Evolutionary conservation across 2,888 invertebrate genomes (phyloP), one percentile per base, ranked within the genome.

Genomic region (Gibbula magus): DNA sequence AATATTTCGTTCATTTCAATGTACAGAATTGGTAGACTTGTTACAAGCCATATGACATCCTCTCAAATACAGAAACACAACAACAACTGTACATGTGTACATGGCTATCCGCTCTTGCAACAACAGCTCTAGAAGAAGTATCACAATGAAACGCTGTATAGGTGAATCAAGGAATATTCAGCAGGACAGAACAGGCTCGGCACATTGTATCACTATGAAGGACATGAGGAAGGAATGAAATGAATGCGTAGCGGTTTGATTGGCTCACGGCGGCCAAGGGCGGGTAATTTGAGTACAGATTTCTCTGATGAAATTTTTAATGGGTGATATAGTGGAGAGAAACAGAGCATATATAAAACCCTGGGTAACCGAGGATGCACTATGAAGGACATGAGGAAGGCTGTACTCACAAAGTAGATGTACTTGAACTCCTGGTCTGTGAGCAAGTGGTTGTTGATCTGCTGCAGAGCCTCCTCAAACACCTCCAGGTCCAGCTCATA

Each of bases 401-500:
- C 16, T 61, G 77, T 56, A 86, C 92, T 85, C 85, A 92, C 92
- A 81, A 91, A 89, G 81, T 89, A 91, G 29, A 93, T 87, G 84
- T 89, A 92, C 82, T 91, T 87, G 80, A 91, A 89, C 79, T 92
- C 92, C 79, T 89, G 89, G 75, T 90, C 87, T 2, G 92, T 88
- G 13, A 93, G 80, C 8, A 92, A 87, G 45, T 91, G 88, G 54
- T 90, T 89, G 85, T 93, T 93, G 75, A 93, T 89, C 61, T 89
- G 88, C 77, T 91, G 91, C 10, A 93, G 83, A 7, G 92, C 92
- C 13, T 88, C 87, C 70, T 91, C 92, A 5, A 92, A 83, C 74
- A 92, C 91, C 13, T 89, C 88, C 29, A 91, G 78, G 78, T 92
- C 91, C 89, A 93, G 91, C 84, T 92, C 92, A 18, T 86, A 79